Percentiles rank a stretch among this genome's conserved stretches.
phyloP scores from a whole-genome alignment of 2,113 vertebrate species.

The Hydrolagus affinis region DNA sequence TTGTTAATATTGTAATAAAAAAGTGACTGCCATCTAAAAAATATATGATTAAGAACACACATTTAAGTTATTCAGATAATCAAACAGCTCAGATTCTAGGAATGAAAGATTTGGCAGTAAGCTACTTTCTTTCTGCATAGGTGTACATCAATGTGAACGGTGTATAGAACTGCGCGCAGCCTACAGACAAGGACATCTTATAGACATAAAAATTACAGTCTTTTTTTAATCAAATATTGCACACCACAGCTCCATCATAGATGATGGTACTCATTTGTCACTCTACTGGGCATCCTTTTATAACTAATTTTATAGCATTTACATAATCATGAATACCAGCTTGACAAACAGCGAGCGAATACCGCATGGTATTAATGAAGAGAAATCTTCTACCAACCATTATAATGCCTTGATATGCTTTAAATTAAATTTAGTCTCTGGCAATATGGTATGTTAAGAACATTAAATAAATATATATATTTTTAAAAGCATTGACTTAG shows the following conservation, averaged over 20 bases:
- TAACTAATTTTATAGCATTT: neutral
- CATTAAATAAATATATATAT: neutral
- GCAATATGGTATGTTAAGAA: neutral
- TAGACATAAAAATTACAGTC: neutral
- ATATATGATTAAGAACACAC: neutral
- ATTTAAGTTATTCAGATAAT: neutral
- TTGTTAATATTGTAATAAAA: neutral
- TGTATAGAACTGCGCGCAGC: no score
- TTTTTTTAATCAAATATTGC: constrained; percentile 15
- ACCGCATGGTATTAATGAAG: neutral
- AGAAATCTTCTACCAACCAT: neutral
- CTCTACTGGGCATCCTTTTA: neutral
- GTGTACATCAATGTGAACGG: neutral
- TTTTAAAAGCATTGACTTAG: no score
- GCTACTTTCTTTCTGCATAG: no score
- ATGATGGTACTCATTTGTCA: neutral
- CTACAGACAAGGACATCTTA: neutral
- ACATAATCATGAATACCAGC: neutral
- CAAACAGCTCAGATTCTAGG: neutral
- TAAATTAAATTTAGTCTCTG: neutral
- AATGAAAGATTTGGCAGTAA: neutral
- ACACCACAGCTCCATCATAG: constrained; percentile 18
- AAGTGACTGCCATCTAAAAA: neutral
- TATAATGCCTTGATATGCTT: neutral
- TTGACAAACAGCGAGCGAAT: constrained; percentile 13